Evolutionary conservation across 1,140 invertebrate species (phyloP).

Genomic region (Gonatopus flavifemur): DNA sequence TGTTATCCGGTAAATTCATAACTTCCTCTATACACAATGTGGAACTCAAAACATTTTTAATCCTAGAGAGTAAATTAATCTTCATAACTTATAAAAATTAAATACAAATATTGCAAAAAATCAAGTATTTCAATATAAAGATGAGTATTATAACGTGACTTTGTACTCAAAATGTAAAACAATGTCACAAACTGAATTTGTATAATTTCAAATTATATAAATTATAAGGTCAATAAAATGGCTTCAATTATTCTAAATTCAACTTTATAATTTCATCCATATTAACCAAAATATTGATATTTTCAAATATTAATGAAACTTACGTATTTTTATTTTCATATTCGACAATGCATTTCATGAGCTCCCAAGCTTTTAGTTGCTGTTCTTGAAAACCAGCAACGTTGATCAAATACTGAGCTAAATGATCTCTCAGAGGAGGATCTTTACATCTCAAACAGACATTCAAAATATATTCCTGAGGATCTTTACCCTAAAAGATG

Average conservation of each 20-base stretch:
- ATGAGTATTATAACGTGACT: too few species aligned
- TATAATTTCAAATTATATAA: too few species aligned
- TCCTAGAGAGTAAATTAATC: conserved; percentile 20
- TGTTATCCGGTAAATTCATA: conserved; percentile 30
- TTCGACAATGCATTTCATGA: conserved; percentile 60
- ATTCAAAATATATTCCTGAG: conserved; percentile 59
- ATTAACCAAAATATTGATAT: too few species aligned
- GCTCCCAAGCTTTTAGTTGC: conserved; percentile 61
- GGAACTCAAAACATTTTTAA: conserved; percentile 30
- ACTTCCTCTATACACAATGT: conserved; percentile 40
- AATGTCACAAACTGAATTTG: too few species aligned
- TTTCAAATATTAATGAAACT: conserved; percentile 13
- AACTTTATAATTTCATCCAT: too few species aligned
- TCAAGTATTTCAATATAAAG: neutral
- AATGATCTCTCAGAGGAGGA: conserved; percentile 61
- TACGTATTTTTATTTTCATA: conserved; percentile 45
- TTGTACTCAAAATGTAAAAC: too few species aligned
- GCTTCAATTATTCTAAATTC: too few species aligned
- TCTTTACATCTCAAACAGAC: conserved; percentile 60
- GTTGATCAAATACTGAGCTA: conserved; percentile 62
- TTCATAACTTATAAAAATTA: neutral
- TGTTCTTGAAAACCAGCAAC: conserved; percentile 50
- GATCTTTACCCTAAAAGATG: conserved; percentile 54
- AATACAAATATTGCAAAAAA: neutral
- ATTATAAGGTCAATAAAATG: too few species aligned